These are phyloP conservation scores for Epinotia demarniana DNA, from an alignment of 2,888 invertebrate genomes.

Conservation along the genomic window DNA sequence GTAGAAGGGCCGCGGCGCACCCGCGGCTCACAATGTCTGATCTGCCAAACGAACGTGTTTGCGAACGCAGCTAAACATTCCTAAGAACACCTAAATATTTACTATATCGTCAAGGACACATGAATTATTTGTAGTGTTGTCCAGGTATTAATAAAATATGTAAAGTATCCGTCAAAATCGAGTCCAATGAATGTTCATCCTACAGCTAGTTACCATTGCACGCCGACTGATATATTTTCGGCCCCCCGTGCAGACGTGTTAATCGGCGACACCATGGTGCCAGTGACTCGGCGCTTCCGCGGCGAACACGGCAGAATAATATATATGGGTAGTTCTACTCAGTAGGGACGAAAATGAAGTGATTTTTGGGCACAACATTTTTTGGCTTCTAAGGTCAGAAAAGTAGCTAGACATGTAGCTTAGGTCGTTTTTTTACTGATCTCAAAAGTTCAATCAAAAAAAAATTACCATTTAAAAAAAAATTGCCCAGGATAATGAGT, in stretches of 20 bases:
- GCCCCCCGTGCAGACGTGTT: background rate
- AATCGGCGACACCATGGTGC: background rate
- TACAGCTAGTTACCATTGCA: background rate
- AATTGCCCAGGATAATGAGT: too few species aligned
- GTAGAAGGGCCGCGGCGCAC: conserved; percentile 31
- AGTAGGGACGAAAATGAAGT: too few species aligned
- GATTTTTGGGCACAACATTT: too few species aligned
- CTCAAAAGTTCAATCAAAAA: too few species aligned
- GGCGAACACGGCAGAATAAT: background rate
- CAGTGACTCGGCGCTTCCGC: background rate
- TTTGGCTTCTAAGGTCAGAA: too few species aligned
- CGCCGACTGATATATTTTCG: background rate
- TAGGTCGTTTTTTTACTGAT: too few species aligned
- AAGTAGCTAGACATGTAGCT: too few species aligned
- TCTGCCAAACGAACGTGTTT: conserved; percentile 17
- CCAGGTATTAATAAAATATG: too few species aligned
- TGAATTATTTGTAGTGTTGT: background rate
- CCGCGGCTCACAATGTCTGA: conserved; percentile 9
- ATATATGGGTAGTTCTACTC: too few species aligned
- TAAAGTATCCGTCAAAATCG: too few species aligned
- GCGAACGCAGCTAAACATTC: conserved; percentile 15
- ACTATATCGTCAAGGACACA: background rate
- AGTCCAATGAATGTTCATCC: background rate
- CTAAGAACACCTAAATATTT: conserved; percentile 7
- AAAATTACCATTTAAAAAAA: too few species aligned